Percentiles rank a stretch among this genome's conserved stretches.
Evolutionary conservation across 2,797 vertebrate species (phyloP).

Genomic region (Austrolebias charrua): DNA sequence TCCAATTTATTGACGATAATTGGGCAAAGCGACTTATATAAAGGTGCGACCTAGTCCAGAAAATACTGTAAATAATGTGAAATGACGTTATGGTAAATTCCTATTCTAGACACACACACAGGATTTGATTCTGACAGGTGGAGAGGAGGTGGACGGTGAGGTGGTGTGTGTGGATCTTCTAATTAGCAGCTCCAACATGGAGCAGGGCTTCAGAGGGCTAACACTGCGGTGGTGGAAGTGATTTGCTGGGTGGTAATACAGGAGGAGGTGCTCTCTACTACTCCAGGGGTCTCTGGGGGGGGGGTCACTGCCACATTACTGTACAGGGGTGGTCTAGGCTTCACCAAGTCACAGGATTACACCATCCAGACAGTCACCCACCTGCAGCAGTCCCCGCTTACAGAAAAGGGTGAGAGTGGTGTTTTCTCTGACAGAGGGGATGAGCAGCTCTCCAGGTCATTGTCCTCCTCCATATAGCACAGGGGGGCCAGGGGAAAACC

Average conservation of each 20-base stretch:
- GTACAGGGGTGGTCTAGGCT: constrained; percentile 49
- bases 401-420: constrained; percentile 86
- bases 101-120: constrained; percentile 21
- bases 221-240: constrained; percentile 13
- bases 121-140: constrained; percentile 21
- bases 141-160: constrained; percentile 5
- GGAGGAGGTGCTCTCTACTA: constrained; percentile 60
- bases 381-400: constrained; percentile 96
- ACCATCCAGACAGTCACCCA: constrained; percentile 83
- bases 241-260: constrained; percentile 41
- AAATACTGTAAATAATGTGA: constrained; percentile 41
- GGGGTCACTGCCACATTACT: constrained; percentile 44
- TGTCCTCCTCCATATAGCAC: constrained; percentile 92
- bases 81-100: constrained; percentile 35
- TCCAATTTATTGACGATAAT: too few species aligned
- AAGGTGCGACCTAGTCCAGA: too few species aligned
- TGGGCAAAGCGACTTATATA: too few species aligned
- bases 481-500: constrained; percentile 82
- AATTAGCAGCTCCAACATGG: constrained; percentile 22
- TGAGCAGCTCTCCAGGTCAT: constrained; percentile 89
- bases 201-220: constrained; percentile 27
- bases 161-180: constrained; percentile 20
- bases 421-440: constrained; percentile 86
- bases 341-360: constrained; percentile 55
- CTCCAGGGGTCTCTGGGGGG: constrained; percentile 46